phyloP scores from a whole-genome alignment of 2,113 vertebrate genomes.

The Butorides virescens region DNA sequence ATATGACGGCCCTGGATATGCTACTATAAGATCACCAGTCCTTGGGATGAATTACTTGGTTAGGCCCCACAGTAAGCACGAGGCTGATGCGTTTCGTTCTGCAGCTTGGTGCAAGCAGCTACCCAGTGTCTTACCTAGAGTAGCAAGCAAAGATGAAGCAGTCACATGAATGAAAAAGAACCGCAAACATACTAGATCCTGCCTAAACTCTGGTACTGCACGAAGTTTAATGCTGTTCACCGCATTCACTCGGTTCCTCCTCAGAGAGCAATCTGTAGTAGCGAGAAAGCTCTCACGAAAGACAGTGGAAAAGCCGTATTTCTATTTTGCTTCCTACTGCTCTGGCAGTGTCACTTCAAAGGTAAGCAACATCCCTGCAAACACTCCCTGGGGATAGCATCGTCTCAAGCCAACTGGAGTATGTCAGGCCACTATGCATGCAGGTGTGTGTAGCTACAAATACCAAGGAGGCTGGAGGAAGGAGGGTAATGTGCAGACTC shows the following conservation, averaged over 20 bases:
- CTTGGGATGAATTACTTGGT: neutral
- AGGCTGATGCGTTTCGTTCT: fast-evolving
- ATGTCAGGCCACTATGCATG: neutral
- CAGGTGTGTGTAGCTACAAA: neutral
- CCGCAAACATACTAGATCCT: neutral
- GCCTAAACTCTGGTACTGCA: neutral
- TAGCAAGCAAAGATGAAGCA: neutral
- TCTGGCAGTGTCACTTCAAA: neutral
- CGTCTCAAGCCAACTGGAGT: neutral
- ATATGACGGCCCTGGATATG: neutral
- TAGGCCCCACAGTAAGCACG: neutral
- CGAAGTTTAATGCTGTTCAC: fast-evolving
- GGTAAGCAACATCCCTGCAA: neutral
- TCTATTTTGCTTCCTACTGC: neutral
- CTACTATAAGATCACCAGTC: neutral
- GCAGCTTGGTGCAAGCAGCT: neutral
- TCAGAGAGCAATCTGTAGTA: neutral
- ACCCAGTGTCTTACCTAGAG: neutral
- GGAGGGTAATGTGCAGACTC: neutral
- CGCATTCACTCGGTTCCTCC: neutral
- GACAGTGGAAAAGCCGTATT: neutral
- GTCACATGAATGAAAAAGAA: neutral
- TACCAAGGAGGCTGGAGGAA: neutral
- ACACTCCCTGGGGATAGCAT: neutral
- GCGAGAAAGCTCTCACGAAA: neutral